These are phyloP conservation scores for Lasioglossum pauxillum DNA, from an alignment of 2,888 invertebrate genomes.

Conservation along the genomic window DNA sequence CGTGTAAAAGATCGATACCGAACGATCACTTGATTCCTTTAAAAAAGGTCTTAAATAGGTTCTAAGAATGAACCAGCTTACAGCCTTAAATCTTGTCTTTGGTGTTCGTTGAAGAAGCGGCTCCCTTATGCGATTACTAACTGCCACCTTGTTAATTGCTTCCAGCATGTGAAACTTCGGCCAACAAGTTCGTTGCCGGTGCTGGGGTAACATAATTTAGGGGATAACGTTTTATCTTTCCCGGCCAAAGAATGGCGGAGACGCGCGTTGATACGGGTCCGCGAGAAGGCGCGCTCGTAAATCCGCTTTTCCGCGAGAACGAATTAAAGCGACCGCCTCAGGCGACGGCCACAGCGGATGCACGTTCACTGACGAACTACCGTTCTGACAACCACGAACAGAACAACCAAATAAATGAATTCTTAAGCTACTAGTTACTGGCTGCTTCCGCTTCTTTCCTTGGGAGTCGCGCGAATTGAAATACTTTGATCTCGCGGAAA, in stretches of 20 bases:
- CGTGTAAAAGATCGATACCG: neutral
- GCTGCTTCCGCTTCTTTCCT: neutral
- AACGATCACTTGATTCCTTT: neutral
- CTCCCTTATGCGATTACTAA: constrained; percentile 1
- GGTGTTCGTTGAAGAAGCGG: neutral
- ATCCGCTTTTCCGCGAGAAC: constrained; percentile 13
- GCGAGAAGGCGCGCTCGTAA: neutral
- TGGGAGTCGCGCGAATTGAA: neutral
- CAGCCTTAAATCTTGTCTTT: neutral
- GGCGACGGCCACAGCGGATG: neutral
- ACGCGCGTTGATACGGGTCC: constrained; percentile 22
- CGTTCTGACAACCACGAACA: neutral
- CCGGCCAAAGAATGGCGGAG: constrained; percentile 8
- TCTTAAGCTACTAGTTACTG: neutral
- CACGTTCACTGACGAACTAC: neutral
- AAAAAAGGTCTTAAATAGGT: neutral
- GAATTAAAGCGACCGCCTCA: constrained; percentile 12
- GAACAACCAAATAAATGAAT: neutral
- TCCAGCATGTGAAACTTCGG: constrained; percentile 11
- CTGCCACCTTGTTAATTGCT: constrained; percentile 13
- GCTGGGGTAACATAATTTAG: constrained; percentile 12
- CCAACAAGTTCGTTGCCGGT: constrained; percentile 14
- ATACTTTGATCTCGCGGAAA: neutral
- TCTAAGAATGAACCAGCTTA: neutral
- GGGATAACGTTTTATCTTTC: constrained; percentile 15